Percentiles rank a stretch among this genome's conserved stretches.
Evolutionary conservation across 2,888 invertebrate species (phyloP).

Genomic region (Pachliopta kotzebuea): DNA sequence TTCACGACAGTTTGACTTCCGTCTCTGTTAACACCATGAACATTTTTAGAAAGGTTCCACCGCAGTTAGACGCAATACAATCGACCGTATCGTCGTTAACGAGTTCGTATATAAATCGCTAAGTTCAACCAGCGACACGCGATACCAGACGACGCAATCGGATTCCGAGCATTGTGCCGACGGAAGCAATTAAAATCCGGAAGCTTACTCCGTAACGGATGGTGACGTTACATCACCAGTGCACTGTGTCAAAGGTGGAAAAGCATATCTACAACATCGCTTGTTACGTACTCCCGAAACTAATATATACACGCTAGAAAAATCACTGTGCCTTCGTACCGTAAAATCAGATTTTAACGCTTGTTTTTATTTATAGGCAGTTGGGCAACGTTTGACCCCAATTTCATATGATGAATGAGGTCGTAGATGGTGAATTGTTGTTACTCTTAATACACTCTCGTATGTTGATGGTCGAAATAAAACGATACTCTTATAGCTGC

Average conservation of each 20-base stretch:
- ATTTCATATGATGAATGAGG: no score
- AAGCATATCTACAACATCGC: slow-evolving; percentile 32
- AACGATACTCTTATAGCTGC: no score
- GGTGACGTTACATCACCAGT: slow-evolving; percentile 53
- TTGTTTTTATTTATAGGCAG: no score
- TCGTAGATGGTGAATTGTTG: no score
- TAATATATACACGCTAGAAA: no score
- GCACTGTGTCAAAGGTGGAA: slow-evolving; percentile 53
- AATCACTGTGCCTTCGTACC: no score
- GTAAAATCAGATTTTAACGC: no score
- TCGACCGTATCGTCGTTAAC: not conserved
- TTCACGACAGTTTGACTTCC: not conserved
- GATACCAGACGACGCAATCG: slow-evolving; percentile 35
- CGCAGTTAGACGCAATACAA: not conserved
- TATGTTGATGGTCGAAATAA: no score
- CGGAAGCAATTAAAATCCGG: slow-evolving; percentile 65
- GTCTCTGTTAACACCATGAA: not conserved
- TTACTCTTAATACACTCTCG: no score
- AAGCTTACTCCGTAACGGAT: slow-evolving; percentile 54
- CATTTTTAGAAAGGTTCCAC: not conserved
- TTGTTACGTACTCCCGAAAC: no score
- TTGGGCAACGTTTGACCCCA: no score
- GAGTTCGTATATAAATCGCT: not conserved
- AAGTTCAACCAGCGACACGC: slow-evolving; percentile 8
- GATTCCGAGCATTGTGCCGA: slow-evolving; percentile 39